Conservation (phyloP, 2,113 vertebrate genomes). For the Tragelaphus strepsiceros region DNA sequence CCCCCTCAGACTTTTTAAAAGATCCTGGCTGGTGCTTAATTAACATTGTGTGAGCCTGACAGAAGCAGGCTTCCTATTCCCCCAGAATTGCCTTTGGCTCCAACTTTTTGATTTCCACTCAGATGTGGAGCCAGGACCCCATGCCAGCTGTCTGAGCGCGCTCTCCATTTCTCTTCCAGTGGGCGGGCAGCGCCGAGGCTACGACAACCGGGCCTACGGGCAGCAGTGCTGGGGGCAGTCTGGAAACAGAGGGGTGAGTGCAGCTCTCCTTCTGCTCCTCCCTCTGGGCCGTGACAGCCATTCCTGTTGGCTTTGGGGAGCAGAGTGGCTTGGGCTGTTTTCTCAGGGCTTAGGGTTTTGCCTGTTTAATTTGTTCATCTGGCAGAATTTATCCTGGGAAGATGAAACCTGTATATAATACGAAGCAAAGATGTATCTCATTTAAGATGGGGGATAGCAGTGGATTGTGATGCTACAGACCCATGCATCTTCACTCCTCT, state of each 20-base stretch:
- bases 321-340: constrained; percentile 68
- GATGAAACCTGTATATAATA: neutral
- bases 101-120: constrained; percentile 49
- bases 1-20: constrained; percentile 37
- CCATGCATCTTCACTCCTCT: neutral
- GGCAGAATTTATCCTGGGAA: constrained; percentile 22
- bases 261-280: constrained; percentile 59
- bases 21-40: constrained; percentile 50
- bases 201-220: constrained; percentile 76
- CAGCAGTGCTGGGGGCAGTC: constrained; percentile 81
- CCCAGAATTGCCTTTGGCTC: constrained; percentile 52
- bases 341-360: constrained; percentile 61
- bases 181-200: constrained; percentile 78
- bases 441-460: neutral
- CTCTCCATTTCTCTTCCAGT: constrained; percentile 70
- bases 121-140: constrained; percentile 56
- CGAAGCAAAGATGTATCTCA: neutral
- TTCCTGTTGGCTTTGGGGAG: constrained; percentile 62
- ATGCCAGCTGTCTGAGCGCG: constrained; percentile 49
- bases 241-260: constrained; percentile 76
- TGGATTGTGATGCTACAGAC: neutral
- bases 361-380: constrained; percentile 16
- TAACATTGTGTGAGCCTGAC: constrained; percentile 27
- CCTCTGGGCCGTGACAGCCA: constrained; percentile 48
- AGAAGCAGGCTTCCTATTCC: constrained; percentile 15